A percentile compares a stretch with the other conserved stretches of the same genome.
These are phyloP conservation scores for Cherax destructor DNA, from an alignment of 1,140 invertebrate species.

Conservation along the genomic window DNA sequence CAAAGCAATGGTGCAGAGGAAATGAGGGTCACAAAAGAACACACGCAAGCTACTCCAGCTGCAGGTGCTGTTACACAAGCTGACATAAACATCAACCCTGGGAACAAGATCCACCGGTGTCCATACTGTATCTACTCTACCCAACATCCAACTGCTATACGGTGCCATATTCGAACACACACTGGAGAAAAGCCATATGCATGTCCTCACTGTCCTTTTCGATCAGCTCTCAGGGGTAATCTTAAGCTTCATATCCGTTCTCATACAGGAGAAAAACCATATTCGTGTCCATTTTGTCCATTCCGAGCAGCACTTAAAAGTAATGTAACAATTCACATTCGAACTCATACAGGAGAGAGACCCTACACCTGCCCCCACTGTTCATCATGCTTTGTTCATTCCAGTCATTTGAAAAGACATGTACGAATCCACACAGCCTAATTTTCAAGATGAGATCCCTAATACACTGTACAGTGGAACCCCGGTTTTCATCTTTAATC, in stretches of 20 bases:
- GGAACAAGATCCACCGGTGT: not conserved
- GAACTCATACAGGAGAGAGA: not conserved
- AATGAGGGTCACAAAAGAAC: not conserved
- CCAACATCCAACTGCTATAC: slow-evolving; percentile 34
- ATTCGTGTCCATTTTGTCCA: not conserved
- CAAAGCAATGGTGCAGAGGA: not conserved
- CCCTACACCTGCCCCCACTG: not conserved
- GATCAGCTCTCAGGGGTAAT: slow-evolving; percentile 17
- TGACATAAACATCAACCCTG: not conserved
- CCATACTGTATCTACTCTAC: slow-evolving; percentile 43
- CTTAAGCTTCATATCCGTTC: slow-evolving; percentile 9
- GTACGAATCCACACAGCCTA: not conserved
- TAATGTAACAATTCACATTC: slow-evolving; percentile 10
- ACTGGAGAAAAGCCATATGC: slow-evolving; percentile 62
- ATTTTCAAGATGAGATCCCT: not conserved
- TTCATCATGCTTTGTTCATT: slow-evolving; percentile 3
- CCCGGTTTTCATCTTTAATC: no score
- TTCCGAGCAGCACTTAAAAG: slow-evolving; percentile 3
- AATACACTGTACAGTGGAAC: not conserved
- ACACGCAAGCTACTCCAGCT: not conserved
- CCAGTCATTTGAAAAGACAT: not conserved
- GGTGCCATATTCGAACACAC: slow-evolving; percentile 45
- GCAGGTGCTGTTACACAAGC: not conserved
- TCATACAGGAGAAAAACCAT: slow-evolving; percentile 10
- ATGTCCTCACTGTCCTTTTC: slow-evolving; percentile 50